phyloP scores from a whole-genome alignment of 2,113 vertebrate species.

The Chaetodon auriga region DNA sequence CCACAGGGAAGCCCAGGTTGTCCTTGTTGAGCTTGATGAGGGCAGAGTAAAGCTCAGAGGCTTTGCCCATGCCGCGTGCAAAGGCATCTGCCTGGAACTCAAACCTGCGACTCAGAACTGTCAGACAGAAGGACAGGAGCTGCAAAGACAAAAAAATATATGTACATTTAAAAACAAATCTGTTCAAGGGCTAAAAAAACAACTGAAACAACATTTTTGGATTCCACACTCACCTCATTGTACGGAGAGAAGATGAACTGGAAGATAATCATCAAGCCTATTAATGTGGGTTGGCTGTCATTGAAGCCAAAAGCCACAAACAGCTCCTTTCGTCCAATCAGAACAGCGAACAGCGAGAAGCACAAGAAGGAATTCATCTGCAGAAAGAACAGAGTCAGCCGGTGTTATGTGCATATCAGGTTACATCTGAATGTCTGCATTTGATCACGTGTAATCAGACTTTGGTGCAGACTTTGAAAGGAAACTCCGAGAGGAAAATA shows the following conservation, averaged over 20 bases:
- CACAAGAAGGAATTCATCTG: slow-evolving; percentile 99
- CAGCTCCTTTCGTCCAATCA: slow-evolving; percentile 95
- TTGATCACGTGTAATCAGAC: not conserved
- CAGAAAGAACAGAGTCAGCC: slow-evolving; percentile 44
- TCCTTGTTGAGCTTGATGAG: slow-evolving; percentile 99
- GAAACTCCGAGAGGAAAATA: not conserved
- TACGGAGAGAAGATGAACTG: slow-evolving; percentile 99
- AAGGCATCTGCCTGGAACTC: slow-evolving; percentile 99
- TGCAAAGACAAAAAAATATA: slow-evolving; percentile 63
- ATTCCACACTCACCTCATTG: slow-evolving; percentile 89
- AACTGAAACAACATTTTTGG: not conserved
- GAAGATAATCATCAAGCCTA: slow-evolving; percentile 99
- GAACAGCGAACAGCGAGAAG: slow-evolving; percentile 95
- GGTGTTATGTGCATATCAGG: not conserved
- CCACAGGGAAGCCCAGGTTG: slow-evolving; percentile 98
- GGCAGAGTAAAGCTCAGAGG: slow-evolving; percentile 94
- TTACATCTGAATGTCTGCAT: not conserved
- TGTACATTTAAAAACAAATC: too few relatives aligned
- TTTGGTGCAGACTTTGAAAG: too few relatives aligned
- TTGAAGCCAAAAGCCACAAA: slow-evolving; percentile 97
- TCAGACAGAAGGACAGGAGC: slow-evolving; percentile 97
- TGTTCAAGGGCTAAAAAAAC: not conserved
- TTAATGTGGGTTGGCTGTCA: slow-evolving; percentile 94
- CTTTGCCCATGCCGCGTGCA: slow-evolving; percentile 92
- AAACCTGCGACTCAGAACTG: slow-evolving; percentile 95